phyloP scores from a whole-genome alignment of 2,888 invertebrate genomes.

The Conistra vaccinii region DNA sequence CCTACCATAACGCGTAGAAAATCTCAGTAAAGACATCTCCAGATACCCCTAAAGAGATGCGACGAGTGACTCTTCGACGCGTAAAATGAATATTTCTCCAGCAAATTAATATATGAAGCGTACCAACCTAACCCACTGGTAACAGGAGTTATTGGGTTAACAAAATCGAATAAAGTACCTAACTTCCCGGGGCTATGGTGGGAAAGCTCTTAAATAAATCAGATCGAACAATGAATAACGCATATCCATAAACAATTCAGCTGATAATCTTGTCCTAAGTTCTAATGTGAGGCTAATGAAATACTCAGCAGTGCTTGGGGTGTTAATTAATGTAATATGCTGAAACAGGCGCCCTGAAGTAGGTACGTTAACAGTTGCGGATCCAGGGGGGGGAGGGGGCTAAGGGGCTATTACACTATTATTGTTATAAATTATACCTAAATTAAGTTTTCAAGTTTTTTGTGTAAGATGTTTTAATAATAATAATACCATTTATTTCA shows the following conservation, averaged over 20 bases:
- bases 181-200: background rate
- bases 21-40: background rate
- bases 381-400: no score
- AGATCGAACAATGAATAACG: background rate
- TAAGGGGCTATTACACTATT: no score
- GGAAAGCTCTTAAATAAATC: conserved; percentile 14
- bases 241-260: background rate
- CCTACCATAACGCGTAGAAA: background rate
- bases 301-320: background rate
- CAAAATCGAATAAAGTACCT: conserved; percentile 23
- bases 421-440: no score
- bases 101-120: conserved; percentile 26
- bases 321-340: conserved; percentile 2
- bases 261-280: background rate
- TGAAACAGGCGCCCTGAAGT: background rate
- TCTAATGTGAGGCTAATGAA: background rate
- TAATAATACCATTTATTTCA: no score
- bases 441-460: no score
- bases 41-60: no score
- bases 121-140: conserved; percentile 1
- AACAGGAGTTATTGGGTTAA: conserved; percentile 21
- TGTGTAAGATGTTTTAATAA: no score
- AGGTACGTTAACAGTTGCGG: no score
- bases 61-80: conserved; percentile 10
- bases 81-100: conserved; percentile 20